Evolutionary conservation across 2,113 vertebrate genomes (phyloP), one percentile per base, ranked within the genome.

Genomic region (Trogon melanurus): DNA sequence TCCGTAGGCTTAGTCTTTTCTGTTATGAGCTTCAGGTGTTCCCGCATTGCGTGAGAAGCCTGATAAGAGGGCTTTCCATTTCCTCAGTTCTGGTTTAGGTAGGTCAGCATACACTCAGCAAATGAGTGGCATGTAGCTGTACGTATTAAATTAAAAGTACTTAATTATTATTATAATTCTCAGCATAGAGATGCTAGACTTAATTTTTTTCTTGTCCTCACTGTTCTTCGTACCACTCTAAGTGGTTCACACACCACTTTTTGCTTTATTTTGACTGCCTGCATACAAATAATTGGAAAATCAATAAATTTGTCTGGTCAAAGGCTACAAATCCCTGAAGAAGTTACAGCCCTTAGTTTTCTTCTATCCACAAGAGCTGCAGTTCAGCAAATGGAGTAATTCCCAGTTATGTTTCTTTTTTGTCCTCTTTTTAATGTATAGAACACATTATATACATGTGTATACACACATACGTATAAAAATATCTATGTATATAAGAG

Each of bases 201-300:
- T 69, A 38, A 47, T 44, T 82, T 17, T 57, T 6, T 44, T 76
- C 69, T 45, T 4, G 2, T 87, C 29, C 9, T 86, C 13, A 2
- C 21, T 12, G 1, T 66, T 79, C 2, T 80, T 91, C 16, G 44
- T 57, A 14, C 7, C 2, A 4, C 23, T 50, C 36, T 29, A 6
- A 29, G 18, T 27, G 19, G 19, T 51, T 41, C 45, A 21, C 0
- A 0, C 4, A 6, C 34, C 5, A 10, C 23, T 78, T 5, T 22
- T 72, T 82, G 10, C 17, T 66, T 44, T 38, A 10, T 16, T 72
- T 65, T 50, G 32, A 44, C 6, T 87, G 27, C 17, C 38, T 71
- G 27, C 54, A 41, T 74, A 30, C 6, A 50, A 30, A 19, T 61
- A 65, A 51, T 51, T 4, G 56, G 6, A 16, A 75, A 66, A 16